Evolutionary conservation across 2,113 vertebrate genomes (phyloP).

Genomic region (Mormyrus iriodes): DNA sequence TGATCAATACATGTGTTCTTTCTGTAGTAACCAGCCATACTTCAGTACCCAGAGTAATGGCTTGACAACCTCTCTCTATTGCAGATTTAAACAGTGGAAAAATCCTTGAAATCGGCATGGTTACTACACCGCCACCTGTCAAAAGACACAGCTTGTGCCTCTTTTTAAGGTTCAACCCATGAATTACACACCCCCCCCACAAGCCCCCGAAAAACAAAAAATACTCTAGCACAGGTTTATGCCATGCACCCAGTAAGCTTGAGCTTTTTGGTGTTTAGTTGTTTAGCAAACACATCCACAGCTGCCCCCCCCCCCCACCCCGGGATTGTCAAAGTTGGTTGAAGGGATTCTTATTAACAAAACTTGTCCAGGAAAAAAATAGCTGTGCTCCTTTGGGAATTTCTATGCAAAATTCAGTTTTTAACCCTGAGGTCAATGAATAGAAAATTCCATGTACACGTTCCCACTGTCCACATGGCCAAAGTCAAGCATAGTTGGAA

Average conservation of each 20-base stretch:
- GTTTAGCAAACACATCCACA: neutral
- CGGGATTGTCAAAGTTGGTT: neutral
- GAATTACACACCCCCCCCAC: neutral
- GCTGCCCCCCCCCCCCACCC: neutral
- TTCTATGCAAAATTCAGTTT: neutral
- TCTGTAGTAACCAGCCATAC: neutral
- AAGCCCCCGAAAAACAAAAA: neutral
- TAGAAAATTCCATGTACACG: neutral
- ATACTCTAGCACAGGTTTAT: neutral
- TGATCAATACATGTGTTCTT: neutral
- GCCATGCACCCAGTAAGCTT: neutral
- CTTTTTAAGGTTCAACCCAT: neutral
- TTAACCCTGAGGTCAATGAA: neutral
- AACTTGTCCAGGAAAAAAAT: neutral
- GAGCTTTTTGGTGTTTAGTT: neutral
- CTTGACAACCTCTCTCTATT: neutral
- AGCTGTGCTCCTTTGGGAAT: neutral
- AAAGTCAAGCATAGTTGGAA: neutral
- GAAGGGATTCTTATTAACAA: neutral
- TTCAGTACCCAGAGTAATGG: constrained; percentile 3
- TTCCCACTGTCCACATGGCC: too few relatives aligned
- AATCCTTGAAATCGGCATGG: neutral
- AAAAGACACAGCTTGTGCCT: neutral
- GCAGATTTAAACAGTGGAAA: neutral
- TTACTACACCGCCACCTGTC: neutral